Evolutionary conservation across 2,888 invertebrate species (phyloP).

Genomic region (Oscheius sp.): DNA sequence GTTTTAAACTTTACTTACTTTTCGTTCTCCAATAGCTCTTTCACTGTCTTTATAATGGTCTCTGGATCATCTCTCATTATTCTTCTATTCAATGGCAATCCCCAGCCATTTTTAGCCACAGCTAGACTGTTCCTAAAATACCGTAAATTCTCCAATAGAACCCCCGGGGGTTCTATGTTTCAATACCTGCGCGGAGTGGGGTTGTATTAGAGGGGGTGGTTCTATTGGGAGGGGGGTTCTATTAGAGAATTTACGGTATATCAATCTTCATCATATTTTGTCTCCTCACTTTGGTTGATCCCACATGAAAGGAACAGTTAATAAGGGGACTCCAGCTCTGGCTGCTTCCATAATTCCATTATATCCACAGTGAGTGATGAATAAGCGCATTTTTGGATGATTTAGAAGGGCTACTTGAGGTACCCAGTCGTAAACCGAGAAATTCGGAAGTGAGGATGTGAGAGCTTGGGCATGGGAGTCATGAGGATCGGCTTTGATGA

Average conservation of each 20-base stretch:
- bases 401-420: slow-evolving; percentile 50
- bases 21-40: slow-evolving; percentile 37
- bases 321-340: slow-evolving; percentile 50
- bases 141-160: too few relatives aligned
- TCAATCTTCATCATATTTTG: too few relatives aligned
- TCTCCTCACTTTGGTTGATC: slow-evolving; percentile 39
- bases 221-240: too few relatives aligned
- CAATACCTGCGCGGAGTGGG: too few relatives aligned
- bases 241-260: too few relatives aligned
- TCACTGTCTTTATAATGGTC: slow-evolving; percentile 32
- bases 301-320: slow-evolving; percentile 50
- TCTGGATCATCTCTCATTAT: slow-evolving; percentile 37
- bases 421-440: slow-evolving; percentile 47
- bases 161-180: too few relatives aligned
- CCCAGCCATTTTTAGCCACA: slow-evolving; percentile 60
- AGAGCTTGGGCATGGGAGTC: slow-evolving; percentile 11
- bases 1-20: too few relatives aligned
- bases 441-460: slow-evolving; percentile 33
- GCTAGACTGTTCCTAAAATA: slow-evolving; percentile 50
- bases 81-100: slow-evolving; percentile 39
- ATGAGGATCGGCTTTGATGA: slow-evolving; percentile 51
- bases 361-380: slow-evolving; percentile 66
- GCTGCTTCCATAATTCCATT: slow-evolving; percentile 64
- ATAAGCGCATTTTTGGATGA: slow-evolving; percentile 52
- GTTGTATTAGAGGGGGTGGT: too few relatives aligned